Evolutionary conservation across 2,797 vertebrate species (phyloP).

Genomic region (Oryzias sinensis): DNA sequence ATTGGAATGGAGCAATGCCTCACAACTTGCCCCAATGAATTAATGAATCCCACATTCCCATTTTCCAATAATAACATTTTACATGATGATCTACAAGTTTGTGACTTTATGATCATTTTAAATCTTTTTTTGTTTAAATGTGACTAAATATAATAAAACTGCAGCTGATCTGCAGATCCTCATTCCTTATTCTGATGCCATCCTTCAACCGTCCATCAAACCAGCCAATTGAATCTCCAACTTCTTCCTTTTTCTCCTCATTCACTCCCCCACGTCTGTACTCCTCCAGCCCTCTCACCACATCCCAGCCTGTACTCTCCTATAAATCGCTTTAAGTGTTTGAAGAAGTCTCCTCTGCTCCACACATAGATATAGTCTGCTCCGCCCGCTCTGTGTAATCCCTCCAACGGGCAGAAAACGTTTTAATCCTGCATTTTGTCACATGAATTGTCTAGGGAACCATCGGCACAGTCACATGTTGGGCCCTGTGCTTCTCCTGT

Average conservation of each 20-base stretch:
- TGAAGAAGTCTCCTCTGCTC: slow-evolving; percentile 51
- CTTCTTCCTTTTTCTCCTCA: slow-evolving; percentile 30
- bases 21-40: too few relatives aligned
- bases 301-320: slow-evolving; percentile 30
- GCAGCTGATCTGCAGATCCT: slow-evolving; percentile 4
- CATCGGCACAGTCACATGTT: slow-evolving; percentile 37
- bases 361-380: slow-evolving; percentile 43
- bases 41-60: too few relatives aligned
- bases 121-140: too few relatives aligned
- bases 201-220: slow-evolving; percentile 6
- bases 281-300: slow-evolving; percentile 5
- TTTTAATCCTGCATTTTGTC: slow-evolving; percentile 52
- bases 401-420: slow-evolving; percentile 40
- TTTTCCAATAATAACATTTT: too few relatives aligned
- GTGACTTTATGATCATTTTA: too few relatives aligned
- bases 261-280: slow-evolving; percentile 12
- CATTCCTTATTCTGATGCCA: slow-evolving; percentile 11
- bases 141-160: too few relatives aligned
- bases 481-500: slow-evolving; percentile 18
- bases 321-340: slow-evolving; percentile 62
- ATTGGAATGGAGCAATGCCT: too few relatives aligned
- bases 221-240: slow-evolving; percentile 15
- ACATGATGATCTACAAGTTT: too few relatives aligned
- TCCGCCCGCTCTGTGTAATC: slow-evolving; percentile 62
- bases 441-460: slow-evolving; percentile 33